Conservation (phyloP, 1,140 invertebrate species). For the Conopomorpha cramerella region DNA sequence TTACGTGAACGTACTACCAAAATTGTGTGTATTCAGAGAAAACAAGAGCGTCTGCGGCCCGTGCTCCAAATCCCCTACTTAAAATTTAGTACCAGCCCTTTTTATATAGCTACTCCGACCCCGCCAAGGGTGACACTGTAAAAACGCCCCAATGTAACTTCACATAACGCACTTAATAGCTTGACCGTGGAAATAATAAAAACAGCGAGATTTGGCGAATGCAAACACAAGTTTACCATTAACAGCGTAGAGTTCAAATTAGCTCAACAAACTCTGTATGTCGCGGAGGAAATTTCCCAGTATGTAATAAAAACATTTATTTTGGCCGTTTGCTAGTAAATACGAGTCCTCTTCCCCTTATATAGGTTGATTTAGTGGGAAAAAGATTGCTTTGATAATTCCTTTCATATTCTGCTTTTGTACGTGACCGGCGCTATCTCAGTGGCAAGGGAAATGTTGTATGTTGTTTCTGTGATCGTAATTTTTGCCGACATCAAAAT, state of each 20-base stretch:
- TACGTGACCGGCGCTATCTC: conserved; percentile 49
- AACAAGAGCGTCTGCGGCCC: conserved; percentile 21
- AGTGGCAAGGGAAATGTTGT: conserved; percentile 35
- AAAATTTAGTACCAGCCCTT: conserved; percentile 53
- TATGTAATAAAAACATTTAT: conserved; percentile 61
- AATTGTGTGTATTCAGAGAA: conserved; percentile 8
- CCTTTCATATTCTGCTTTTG: conserved; percentile 52
- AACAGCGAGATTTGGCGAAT: too few species aligned
- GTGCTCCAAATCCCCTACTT: conserved; percentile 46
- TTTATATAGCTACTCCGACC: conserved; percentile 33
- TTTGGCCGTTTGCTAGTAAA: conserved; percentile 56
- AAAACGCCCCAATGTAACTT: conserved; percentile 12
- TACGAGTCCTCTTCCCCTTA: conserved; percentile 52
- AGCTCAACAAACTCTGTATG: conserved; percentile 33
- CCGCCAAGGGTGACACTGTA: conserved; percentile 12
- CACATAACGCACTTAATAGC: too few species aligned
- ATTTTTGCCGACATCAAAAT: too few species aligned
- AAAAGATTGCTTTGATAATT: conserved; percentile 54
- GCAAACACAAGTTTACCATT: too few species aligned
- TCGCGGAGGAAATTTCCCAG: conserved; percentile 52
- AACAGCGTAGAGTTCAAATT: too few species aligned
- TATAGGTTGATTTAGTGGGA: conserved; percentile 57
- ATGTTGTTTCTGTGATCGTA: too few species aligned
- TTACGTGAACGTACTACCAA: too few species aligned
- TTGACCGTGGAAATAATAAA: too few species aligned